These are phyloP conservation scores for Allacma fusca DNA, from an alignment of 2,888 invertebrate genomes.

Conservation along the genomic window DNA sequence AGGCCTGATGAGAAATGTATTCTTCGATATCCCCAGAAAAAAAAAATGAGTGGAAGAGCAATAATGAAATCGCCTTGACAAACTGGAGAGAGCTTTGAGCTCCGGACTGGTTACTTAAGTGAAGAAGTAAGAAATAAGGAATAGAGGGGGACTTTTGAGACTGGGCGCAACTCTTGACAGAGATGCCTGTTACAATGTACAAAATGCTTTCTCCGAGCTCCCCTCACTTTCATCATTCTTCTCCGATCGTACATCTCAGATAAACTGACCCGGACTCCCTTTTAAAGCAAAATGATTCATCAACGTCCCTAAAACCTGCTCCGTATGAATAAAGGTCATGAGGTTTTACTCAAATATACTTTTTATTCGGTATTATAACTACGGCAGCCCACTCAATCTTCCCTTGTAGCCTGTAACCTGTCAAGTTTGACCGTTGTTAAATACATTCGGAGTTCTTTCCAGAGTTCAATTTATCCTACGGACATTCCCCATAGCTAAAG, in stretches of 20 bases:
- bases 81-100: neutral
- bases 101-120: neutral
- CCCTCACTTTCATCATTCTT: too few species aligned
- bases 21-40: neutral
- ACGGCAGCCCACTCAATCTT: constrained; percentile 12
- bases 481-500: too few species aligned
- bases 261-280: too few species aligned
- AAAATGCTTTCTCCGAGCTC: too few species aligned
- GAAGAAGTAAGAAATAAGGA: too few species aligned
- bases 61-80: neutral
- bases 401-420: constrained; percentile 36
- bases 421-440: constrained; percentile 32
- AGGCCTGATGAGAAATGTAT: neutral
- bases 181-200: too few species aligned
- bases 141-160: neutral
- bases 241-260: too few species aligned
- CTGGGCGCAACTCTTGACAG: neutral
- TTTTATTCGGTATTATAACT: neutral
- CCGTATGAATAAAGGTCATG: too few species aligned
- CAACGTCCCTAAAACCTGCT: too few species aligned
- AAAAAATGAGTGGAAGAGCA: neutral
- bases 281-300: too few species aligned
- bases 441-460: constrained; percentile 13
- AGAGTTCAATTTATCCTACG: neutral
- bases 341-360: too few species aligned